Evolutionary conservation across 2,113 vertebrate species (phyloP).

Genomic region (Bothrops jararaca): DNA sequence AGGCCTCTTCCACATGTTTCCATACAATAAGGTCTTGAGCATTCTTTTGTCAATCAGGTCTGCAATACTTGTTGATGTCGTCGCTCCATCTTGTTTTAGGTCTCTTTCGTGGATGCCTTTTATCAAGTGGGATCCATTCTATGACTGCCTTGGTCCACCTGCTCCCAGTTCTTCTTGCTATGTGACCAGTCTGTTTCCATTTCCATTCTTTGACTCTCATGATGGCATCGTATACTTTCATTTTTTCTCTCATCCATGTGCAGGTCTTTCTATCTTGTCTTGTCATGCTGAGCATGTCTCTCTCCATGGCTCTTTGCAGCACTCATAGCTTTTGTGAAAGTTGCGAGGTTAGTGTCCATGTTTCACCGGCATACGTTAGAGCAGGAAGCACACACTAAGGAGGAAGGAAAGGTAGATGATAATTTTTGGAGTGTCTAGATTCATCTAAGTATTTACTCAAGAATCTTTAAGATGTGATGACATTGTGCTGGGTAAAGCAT

Average conservation of each 20-base stretch:
- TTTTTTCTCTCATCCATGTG: not conserved
- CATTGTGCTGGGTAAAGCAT: not conserved
- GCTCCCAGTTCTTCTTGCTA: not conserved
- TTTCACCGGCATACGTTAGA: not conserved
- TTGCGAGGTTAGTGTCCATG: not conserved
- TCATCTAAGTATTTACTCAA: not conserved
- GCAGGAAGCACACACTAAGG: not conserved
- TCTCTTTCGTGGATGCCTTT: not conserved
- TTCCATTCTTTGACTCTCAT: not conserved
- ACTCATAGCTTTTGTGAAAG: not conserved
- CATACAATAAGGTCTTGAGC: not conserved
- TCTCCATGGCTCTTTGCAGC: not conserved
- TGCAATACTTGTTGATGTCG: not conserved
- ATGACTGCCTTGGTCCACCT: not conserved
- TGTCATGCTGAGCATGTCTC: not conserved
- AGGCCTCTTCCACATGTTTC: not conserved
- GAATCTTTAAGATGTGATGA: not conserved
- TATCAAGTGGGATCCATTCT: not conserved
- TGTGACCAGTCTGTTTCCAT: not conserved
- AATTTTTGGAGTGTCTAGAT: not conserved
- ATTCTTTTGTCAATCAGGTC: not conserved
- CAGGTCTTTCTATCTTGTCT: not conserved
- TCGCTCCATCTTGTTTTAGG: not conserved
- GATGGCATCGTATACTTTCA: rapidly evolving
- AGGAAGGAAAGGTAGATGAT: not conserved